Conservation (phyloP, 1,140 invertebrate genomes). For the Stratiolaelaps scimitus region DNA sequence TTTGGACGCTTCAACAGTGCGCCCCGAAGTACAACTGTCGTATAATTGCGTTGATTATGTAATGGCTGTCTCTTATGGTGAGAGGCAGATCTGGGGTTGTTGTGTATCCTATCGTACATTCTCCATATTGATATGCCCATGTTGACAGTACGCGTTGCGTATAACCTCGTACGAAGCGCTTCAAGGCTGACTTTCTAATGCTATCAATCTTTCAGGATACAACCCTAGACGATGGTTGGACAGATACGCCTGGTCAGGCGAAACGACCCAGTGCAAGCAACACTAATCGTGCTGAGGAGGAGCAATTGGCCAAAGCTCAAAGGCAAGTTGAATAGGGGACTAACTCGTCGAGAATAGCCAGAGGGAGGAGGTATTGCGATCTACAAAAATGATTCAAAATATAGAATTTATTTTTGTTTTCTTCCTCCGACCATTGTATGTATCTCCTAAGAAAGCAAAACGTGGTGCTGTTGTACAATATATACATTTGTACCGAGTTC, state of each 20-base stretch:
- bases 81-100: too few species aligned
- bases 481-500: too few species aligned
- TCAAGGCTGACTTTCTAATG: too few species aligned
- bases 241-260: neutral
- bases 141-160: too few species aligned
- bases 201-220: neutral
- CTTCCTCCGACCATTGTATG: neutral
- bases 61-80: too few species aligned
- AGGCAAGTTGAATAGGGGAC: neutral
- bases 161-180: too few species aligned
- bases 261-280: neutral
- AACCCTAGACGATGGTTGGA: conserved; percentile 6
- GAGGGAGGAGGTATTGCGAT: neutral
- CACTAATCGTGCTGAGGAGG: neutral
- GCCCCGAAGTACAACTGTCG: too few species aligned
- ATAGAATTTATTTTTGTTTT: neutral
- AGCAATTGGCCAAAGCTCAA: neutral
- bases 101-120: too few species aligned
- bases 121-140: too few species aligned
- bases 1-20: too few species aligned
- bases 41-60: too few species aligned
- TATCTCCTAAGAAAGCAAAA: neutral
- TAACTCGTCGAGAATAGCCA: neutral
- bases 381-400: neutral
- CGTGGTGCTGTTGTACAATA: too few species aligned